Base-by-base conservation (phyloP, 2,888 invertebrate species). In the Leptinotarsa tumamoca region DNA sequence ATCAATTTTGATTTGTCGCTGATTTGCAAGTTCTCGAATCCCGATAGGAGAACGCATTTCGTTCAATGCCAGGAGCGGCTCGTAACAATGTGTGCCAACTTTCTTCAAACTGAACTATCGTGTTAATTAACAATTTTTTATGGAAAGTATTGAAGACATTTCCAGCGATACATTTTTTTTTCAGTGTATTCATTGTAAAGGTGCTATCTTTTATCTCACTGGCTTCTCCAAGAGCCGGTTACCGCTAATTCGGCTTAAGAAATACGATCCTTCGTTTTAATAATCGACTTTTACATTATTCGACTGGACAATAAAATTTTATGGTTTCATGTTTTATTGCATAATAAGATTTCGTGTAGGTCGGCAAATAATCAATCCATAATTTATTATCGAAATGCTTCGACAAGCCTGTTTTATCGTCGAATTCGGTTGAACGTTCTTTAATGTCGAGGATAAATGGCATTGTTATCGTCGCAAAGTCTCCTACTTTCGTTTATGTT, bases 291-390 rank as follows among this genome's bases (percentile, higher is more conserved):
- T 63, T 7, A 33, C 27, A 15, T 63, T 33, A 4, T 63, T 33
- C 27, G 63, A 63, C 43, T n/a, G 43, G n/a, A 43, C 18, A 43
- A 63, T 63, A 63, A 63, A 63, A 14, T 63, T 63, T 63, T 63
- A 63, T 63, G 63, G 63, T 63, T 63, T 63, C 63, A n/a, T 63
- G n/a, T 63, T 63, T 33, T 63, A 63, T 63, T 63, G 43, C 5
- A 13, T 5, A 63, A 63, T 17, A 5, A 27, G 63, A n/a, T 63
- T 63, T 43, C 63, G 4, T 63, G 63, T 15, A 27, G 27, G 63
- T 63, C 23, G 23, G 58, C 23, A 43, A 63, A 63, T 63, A 63
- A 63, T 63, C 63, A 43, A 43, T 63, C 33, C 17, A 2, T 33
- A 18, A 17, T 33, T 63, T 63, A 43, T 63, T 43, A 43, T 23